Percentiles rank a stretch among this genome's conserved stretches.
Evolutionary conservation across 2,797 vertebrate genomes (phyloP).

Genomic region (Coregonus sp.): DNA sequence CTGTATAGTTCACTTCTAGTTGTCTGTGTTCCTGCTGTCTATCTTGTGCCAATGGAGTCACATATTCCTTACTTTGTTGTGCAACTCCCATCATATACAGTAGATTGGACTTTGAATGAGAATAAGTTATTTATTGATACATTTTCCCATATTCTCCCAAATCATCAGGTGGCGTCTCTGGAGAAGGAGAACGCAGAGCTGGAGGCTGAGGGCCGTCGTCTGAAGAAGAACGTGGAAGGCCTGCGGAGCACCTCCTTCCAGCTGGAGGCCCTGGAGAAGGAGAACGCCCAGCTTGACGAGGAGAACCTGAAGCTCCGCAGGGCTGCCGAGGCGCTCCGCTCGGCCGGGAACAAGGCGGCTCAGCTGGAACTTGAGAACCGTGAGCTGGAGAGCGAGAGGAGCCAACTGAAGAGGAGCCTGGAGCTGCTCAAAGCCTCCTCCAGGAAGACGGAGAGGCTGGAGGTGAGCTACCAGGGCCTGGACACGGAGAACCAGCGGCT

Average conservation of each 20-base stretch:
- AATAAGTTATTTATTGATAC: not conserved
- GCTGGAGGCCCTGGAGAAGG: conserved; percentile 91
- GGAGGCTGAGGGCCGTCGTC: conserved; percentile 86
- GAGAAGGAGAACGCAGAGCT: conserved; percentile 92
- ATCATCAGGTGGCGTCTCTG: conserved; percentile 69
- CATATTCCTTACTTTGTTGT: not conserved
- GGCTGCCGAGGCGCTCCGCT: conserved; percentile 85
- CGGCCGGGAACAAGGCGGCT: conserved; percentile 84
- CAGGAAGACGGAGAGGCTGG: conserved; percentile 93
- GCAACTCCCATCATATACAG: not conserved
- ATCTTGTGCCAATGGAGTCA: not conserved
- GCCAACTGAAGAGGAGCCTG: conserved; percentile 87
- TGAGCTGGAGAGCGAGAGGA: conserved; percentile 92
- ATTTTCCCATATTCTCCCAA: not conserved
- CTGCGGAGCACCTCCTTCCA: conserved; percentile 91
- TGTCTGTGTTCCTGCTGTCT: not conserved
- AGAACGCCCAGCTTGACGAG: conserved; percentile 90
- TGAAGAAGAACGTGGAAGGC: conserved; percentile 89
- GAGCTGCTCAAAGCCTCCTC: conserved; percentile 93
- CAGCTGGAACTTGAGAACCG: conserved; percentile 92
- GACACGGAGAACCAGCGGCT: conserved; percentile 97
- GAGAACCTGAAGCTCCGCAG: conserved; percentile 92
- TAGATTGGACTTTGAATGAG: not conserved
- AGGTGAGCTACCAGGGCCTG: conserved; percentile 95
- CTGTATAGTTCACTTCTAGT: not conserved